Evolutionary conservation across 2,113 vertebrate genomes (phyloP).

Genomic region (Pseudorasbora parva): DNA sequence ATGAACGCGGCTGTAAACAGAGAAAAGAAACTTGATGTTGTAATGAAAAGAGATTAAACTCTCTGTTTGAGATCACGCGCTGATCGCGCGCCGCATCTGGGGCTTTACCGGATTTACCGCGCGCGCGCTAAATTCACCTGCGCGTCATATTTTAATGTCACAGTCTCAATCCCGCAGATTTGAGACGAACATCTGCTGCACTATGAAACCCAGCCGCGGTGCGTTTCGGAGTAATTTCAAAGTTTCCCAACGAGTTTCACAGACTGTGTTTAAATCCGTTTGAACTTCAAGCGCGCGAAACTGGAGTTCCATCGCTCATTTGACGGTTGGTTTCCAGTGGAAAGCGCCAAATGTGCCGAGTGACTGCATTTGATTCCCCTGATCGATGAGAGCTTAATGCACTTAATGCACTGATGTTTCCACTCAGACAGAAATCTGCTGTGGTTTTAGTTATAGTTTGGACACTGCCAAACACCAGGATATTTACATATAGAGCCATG

Average conservation of each 20-base stretch:
- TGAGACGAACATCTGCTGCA: constrained; percentile 3
- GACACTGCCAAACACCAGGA: background rate
- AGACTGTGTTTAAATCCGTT: background rate
- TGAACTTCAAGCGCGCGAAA: background rate
- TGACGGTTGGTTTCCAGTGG: constrained; percentile 1
- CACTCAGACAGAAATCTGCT: background rate
- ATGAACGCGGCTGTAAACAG: background rate
- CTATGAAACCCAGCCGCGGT: background rate
- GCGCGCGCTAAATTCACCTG: background rate
- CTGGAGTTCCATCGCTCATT: background rate
- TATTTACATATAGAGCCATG: background rate
- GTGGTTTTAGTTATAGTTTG: background rate
- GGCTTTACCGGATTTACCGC: constrained; percentile 25
- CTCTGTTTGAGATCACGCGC: background rate
- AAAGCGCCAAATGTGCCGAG: constrained; percentile 12
- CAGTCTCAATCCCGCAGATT: constrained; percentile 27
- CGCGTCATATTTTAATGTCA: background rate
- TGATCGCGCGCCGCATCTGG: constrained; percentile 11
- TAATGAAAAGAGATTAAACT: constrained; percentile 32
- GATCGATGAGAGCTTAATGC: constrained; percentile 5
- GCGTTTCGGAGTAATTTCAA: background rate
- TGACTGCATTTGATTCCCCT: constrained; percentile 10
- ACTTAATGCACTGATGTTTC: constrained; percentile 12
- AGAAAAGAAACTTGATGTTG: constrained; percentile 3
- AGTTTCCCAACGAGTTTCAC: background rate